phyloP scores from a whole-genome alignment of 2,797 vertebrate genomes.

The Dendrocincla tyrannina region DNA sequence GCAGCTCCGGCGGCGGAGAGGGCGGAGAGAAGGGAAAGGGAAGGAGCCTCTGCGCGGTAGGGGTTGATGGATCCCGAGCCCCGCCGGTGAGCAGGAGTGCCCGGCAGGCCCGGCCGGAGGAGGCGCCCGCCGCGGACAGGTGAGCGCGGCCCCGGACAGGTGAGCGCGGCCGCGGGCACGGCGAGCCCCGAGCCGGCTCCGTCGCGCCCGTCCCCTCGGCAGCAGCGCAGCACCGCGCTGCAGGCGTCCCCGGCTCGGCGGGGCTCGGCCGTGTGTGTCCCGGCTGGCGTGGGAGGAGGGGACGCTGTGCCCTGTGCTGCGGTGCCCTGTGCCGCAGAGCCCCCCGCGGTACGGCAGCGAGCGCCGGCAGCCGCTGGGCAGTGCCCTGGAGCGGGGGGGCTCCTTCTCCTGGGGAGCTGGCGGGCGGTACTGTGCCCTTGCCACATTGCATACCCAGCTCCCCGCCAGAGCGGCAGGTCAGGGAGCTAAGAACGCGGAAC shows the following conservation, averaged over 20 bases:
- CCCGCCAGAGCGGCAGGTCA: background rate
- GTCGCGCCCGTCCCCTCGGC: rapidly evolving
- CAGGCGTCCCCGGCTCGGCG: background rate
- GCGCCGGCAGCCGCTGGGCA: background rate
- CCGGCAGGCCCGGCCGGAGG: background rate
- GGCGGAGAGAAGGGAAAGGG: background rate
- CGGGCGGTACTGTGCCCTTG: background rate
- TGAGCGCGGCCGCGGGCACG: background rate
- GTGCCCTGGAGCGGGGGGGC: background rate
- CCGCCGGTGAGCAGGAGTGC: background rate
- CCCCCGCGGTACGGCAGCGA: background rate
- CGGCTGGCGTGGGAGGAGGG: background rate
- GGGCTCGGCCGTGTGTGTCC: background rate
- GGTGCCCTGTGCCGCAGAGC: no score
- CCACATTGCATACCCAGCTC: rapidly evolving
- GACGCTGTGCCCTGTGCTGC: background rate
- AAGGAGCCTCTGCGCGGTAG: background rate
- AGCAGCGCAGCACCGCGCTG: background rate
- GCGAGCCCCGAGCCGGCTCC: background rate
- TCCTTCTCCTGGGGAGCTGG: background rate
- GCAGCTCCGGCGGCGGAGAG: background rate
- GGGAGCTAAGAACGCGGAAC: background rate
- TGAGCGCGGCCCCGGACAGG: background rate
- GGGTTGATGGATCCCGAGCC: slow-evolving; percentile 5
- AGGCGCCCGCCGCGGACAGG: background rate